Conservation (phyloP, 2,797 vertebrate genomes). For the Clarias platycephalus region DNA sequence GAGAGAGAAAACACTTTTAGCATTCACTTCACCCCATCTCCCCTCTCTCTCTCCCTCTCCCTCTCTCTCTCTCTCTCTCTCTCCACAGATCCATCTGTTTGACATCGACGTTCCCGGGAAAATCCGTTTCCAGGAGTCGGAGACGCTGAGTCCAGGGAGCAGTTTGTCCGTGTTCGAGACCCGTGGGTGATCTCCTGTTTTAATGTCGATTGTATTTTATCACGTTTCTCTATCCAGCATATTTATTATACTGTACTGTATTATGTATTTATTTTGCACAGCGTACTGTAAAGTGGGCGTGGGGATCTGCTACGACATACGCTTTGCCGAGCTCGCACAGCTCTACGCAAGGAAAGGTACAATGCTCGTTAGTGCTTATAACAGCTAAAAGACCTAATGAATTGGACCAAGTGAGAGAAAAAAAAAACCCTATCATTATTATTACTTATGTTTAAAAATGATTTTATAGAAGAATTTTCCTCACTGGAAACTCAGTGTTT, state of each 20-base stretch:
- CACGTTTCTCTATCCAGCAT: not conserved
- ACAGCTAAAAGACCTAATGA: not conserved
- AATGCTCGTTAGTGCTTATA: not conserved
- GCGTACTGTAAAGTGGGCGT: slow-evolving; percentile 95
- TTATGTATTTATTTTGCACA: slow-evolving; percentile 57
- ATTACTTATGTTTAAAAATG: not conserved
- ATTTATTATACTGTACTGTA: not conserved
- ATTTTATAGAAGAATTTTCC: not conserved
- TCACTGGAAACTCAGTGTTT: not conserved
- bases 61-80: not conserved
- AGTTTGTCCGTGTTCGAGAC: slow-evolving; percentile 89
- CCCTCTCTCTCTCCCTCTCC: too few species aligned
- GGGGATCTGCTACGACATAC: slow-evolving; percentile 97
- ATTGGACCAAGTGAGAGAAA: not conserved
- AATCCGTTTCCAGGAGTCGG: slow-evolving; percentile 94
- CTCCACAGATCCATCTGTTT: slow-evolving; percentile 90
- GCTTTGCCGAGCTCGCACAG: slow-evolving; percentile 95
- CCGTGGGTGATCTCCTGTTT: slow-evolving; percentile 73
- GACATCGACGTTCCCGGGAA: slow-evolving; percentile 94
- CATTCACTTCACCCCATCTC: not conserved
- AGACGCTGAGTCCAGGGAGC: slow-evolving; percentile 87
- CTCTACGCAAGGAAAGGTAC: slow-evolving; percentile 89
- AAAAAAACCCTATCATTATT: not conserved
- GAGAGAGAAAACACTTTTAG: too few species aligned
- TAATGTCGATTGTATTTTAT: not conserved